These are phyloP conservation scores for Nyctibius grandis DNA, from an alignment of 2,797 vertebrate genomes.

Conservation along the genomic window DNA sequence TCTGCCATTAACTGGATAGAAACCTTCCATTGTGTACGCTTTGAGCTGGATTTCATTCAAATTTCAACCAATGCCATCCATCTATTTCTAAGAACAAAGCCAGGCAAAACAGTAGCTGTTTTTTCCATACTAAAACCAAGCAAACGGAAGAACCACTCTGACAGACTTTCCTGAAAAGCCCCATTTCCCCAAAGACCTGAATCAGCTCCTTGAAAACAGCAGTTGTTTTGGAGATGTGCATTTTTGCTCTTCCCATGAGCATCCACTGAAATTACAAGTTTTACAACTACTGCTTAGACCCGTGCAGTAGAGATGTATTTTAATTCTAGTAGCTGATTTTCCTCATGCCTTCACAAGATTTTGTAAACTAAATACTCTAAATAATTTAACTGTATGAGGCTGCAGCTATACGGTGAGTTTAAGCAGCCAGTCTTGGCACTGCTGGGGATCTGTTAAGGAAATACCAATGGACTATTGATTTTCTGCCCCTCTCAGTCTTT, in stretches of 20 bases:
- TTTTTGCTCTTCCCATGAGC: background rate
- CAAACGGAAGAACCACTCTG: background rate
- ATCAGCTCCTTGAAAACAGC: background rate
- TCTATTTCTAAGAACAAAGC: background rate
- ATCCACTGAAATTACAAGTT: background rate
- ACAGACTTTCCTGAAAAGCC: slow-evolving; percentile 3
- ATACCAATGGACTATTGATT: background rate
- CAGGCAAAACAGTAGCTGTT: background rate
- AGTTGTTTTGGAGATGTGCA: background rate
- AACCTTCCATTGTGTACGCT: background rate
- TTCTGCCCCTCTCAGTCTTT: background rate
- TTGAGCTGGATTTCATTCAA: background rate
- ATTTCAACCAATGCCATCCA: background rate
- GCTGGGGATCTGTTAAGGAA: background rate
- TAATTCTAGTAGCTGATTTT: background rate
- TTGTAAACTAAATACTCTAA: background rate
- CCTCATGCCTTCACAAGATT: background rate
- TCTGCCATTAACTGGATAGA: background rate
- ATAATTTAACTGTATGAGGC: background rate
- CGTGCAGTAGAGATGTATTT: background rate
- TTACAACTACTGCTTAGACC: background rate
- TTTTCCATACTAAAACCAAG: background rate
- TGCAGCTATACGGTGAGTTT: background rate
- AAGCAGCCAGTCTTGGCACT: background rate
- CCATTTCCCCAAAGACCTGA: background rate